Percentiles rank a stretch among this genome's conserved stretches.
Evolutionary conservation across 2,797 vertebrate genomes (phyloP).

Genomic region (Rhincodon typus): DNA sequence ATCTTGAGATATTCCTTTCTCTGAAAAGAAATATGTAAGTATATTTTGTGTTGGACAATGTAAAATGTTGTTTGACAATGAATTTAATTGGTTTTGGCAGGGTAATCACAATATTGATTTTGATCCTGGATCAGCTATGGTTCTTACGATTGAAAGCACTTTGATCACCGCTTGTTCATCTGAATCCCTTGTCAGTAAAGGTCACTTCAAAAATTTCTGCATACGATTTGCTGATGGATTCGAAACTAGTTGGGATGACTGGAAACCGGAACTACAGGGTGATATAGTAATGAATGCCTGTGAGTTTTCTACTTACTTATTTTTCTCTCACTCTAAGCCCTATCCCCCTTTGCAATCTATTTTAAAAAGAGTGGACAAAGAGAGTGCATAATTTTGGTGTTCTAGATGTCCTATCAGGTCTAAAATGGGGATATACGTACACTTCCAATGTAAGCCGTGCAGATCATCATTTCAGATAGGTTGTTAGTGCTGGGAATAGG

Average conservation of each 20-base stretch:
- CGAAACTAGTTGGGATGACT: slow-evolving; percentile 97
- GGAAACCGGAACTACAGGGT: slow-evolving; percentile 88
- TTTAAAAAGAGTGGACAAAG: not conserved
- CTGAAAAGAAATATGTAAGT: not conserved
- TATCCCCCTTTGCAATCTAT: not conserved
- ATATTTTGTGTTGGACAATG: not conserved
- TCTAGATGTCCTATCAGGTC: not conserved
- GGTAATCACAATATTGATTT: slow-evolving; percentile 85
- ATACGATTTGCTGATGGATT: slow-evolving; percentile 98
- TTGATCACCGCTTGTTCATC: slow-evolving; percentile 98
- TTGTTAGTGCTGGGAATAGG: not conserved
- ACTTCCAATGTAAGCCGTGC: not conserved
- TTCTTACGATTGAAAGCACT: slow-evolving; percentile 95
- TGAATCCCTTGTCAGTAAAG: slow-evolving; percentile 96
- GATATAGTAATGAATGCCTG: slow-evolving; percentile 97
- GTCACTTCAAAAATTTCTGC: slow-evolving; percentile 98
- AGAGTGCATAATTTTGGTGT: not conserved
- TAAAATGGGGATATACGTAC: too few relatives aligned
- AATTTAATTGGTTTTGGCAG: slow-evolving; percentile 51
- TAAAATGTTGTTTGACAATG: not conserved
- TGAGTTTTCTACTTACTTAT: slow-evolving; percentile 57
- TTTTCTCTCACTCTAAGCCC: slow-evolving; percentile 14
- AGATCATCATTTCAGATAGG: not conserved
- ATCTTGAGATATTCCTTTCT: not conserved
- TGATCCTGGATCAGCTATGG: slow-evolving; percentile 89